These are phyloP conservation scores for Dolomedes plantarius DNA, from an alignment of 2,888 invertebrate genomes.

Conservation along the genomic window DNA sequence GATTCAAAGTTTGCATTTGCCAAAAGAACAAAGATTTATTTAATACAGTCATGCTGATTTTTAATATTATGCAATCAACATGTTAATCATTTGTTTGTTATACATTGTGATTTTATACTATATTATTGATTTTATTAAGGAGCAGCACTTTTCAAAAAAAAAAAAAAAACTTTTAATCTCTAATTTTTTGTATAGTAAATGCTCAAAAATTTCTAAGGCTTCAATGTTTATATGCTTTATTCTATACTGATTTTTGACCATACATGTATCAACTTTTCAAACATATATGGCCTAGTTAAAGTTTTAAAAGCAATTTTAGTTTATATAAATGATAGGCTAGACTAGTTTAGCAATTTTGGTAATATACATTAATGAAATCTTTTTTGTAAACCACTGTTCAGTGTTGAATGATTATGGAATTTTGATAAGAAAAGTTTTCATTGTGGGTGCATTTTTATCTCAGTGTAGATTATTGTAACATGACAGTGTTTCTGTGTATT, in stretches of 20 bases:
- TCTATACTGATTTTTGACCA: background rate
- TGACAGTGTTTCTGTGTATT: slow-evolving; percentile 50
- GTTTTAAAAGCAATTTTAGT: background rate
- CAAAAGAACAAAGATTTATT: background rate
- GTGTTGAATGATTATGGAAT: slow-evolving; percentile 26
- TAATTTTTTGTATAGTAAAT: background rate
- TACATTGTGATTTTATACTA: background rate
- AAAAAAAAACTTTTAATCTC: background rate
- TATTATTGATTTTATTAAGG: background rate
- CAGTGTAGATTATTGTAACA: slow-evolving; percentile 30
- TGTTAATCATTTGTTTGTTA: slow-evolving; percentile 1
- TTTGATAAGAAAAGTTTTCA: slow-evolving; percentile 45
- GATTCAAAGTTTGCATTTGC: background rate
- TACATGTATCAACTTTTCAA: background rate
- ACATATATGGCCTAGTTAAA: background rate
- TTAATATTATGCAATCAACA: background rate
- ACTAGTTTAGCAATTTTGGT: slow-evolving; percentile 4
- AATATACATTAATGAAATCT: background rate
- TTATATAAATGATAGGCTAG: background rate
- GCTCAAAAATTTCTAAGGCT: background rate
- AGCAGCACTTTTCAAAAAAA: background rate
- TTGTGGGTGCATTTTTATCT: slow-evolving; percentile 54
- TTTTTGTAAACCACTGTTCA: slow-evolving; percentile 13
- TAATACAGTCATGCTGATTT: background rate
- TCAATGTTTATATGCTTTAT: background rate